Base-by-base conservation (phyloP, 2,113 vertebrate genomes). In the Larimichthys crocea region DNA sequence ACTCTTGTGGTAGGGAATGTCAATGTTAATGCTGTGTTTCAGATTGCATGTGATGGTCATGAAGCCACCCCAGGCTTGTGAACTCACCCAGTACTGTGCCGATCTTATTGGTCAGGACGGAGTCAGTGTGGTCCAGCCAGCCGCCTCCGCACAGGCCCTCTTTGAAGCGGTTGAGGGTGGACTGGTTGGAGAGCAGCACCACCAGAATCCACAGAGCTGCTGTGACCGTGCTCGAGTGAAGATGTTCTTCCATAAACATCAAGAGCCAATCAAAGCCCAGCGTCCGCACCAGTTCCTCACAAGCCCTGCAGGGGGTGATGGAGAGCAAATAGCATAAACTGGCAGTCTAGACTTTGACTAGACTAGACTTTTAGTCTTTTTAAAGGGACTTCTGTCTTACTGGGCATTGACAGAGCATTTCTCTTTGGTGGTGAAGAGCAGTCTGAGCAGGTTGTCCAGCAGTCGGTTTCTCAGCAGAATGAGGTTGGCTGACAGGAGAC, bases 111-210 rank as follows among this genome's bases (percentile, higher is more conserved):
- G 98, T 99, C 77, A 99, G 93, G 80, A 99, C 98, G 7, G 98
- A 96, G 90, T 99, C 98, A 0, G 98, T 99, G 92, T 99, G 98
- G 84, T 99, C 98, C 0, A 99, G 96, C 98, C 98, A 99, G 59
- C 98, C 98, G 40, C 98, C 98, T 0, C 98, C 98, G 12, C 95
- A 95, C 82, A 98, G 94, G 2, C 98, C 98, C 93, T 99, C 98
- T 74, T 98, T 99, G 86, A 99, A 99, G 85, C 97, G 97, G 79
- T 96, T 89, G 16, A 98, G 97, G 87, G 97, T 96, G 69, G 96
- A 63, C 87, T 97, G 97, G 91, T 97, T 99, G 80, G 97, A 98
- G 82, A 99, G 93, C 42, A 99, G 93, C 55, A 99, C 97, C 74
- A 97, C 97, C 46, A 99, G 95, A 85, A 99, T 96, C 90, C 97